Evolutionary conservation across 1,140 invertebrate species (phyloP), one percentile per base, ranked within the genome.

Genomic region (Drosophila jambulina): DNA sequence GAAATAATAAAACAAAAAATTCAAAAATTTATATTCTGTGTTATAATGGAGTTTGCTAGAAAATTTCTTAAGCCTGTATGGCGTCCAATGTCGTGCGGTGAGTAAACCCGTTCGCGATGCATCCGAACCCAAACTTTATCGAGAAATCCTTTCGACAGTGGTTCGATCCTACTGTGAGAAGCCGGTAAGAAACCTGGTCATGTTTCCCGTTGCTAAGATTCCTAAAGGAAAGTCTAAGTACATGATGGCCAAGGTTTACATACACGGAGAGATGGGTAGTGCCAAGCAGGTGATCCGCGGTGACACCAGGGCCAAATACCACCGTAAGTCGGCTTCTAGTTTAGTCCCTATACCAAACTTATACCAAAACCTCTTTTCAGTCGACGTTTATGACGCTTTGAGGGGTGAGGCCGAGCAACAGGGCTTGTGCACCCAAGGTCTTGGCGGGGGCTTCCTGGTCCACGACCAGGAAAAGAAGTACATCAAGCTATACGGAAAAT

Each of bases 201-300:
- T 2, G 1, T 78, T 85, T 21, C 82, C 78, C 1, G 17, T 36
- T 12, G 54, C 65, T 5, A n/a, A 48, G 1, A 61, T 86, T 3
- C 29, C n/a, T n/a, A n/a, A 56, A n/a, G 83, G 83, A 7, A 86
- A 87, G 21, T 59, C 56, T 3, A 87, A 76, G 32, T 86, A 86
- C 43, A 76, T 86, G 43, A 48, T 75, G 13, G 70, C 71, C 38
- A 56, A 88, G 2, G 83, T 87, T 6, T 86, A 87, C 19, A 60
- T 82, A 5, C 83, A 86, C 25, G 83, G 79, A 3, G 60, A 76
- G 6, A 70, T 65, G 65, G 62, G 43, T 9, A 51, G 21, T 29
- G 71, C 83, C 12, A 82, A 62, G 49, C 45, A 45, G 4, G 75
- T 86, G 10, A 46, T 86, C 10, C 83, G 83, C 12, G 69, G 54